Evolutionary conservation across 2,888 invertebrate genomes (phyloP), one percentile per base, ranked within the genome.

Genomic region (Eutolmus rufibarbis): DNA sequence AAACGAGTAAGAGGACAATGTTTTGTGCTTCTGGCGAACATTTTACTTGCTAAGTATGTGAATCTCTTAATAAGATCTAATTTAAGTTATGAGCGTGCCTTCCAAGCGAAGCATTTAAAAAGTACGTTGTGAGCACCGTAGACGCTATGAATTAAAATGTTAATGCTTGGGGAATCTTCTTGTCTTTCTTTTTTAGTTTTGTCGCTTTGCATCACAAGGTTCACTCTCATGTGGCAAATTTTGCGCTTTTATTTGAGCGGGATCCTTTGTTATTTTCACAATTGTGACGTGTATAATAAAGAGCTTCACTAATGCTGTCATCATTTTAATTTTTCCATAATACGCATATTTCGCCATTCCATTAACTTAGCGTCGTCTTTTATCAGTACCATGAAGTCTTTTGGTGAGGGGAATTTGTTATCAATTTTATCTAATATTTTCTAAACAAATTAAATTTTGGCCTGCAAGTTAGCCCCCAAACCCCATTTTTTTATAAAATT

Each of bases 31-130:
- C 51, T 31, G 28, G 51, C 28, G 79, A 28, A 79, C 46, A 51
- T 79, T 79, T 79, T 51, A 79, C 79, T 66, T 51, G 79, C 79
- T 51, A 46, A 79, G 79, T 79, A 51, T 51, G 51, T 79, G 46
- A 51, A 79, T 79, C 51, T 79, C 31, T 51, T 51, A 51, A 79
- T 79, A 79, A 79, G 79, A 79, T 79, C 46, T 79, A 79, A 79
- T 79, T 79, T 51, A 79, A 79, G 51, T 79, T 79, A 79, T 46
- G 51, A 79, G 14, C 51, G 16, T 79, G 51, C 79, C 46, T 79
- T 79, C 51, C 51, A 46, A 46, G 28, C 23, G 28, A 16, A 46
- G 31, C 23, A 31, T 28, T 46, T 46, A 51, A 79, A 46, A 78
- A 3, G 43, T 28, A 43, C 43, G 43, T 78, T 43, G 23, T 78